Percentiles rank a stretch among this genome's conserved stretches.
Conservation (phyloP, 2,113 vertebrate species). For the Formicarius rufipectus region DNA sequence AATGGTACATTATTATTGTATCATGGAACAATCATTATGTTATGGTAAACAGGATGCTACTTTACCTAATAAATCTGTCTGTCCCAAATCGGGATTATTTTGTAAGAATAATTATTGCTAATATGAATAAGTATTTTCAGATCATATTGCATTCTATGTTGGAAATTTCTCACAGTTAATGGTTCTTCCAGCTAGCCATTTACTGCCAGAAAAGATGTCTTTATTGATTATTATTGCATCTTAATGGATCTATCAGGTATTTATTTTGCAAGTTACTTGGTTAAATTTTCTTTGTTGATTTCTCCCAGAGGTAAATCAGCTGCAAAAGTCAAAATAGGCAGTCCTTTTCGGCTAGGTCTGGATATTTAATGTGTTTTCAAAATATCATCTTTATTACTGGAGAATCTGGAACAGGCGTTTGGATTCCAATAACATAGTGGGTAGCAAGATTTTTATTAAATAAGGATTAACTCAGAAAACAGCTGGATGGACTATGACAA, state of each 20-base stretch:
- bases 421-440: not conserved
- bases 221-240: slow-evolving; percentile 14
- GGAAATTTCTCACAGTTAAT: slow-evolving; percentile 12
- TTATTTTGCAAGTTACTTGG: not conserved
- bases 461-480: not conserved
- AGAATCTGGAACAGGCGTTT: not conserved
- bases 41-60: not conserved
- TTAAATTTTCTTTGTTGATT: not conserved
- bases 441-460: not conserved
- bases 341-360: not conserved
- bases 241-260: slow-evolving; percentile 10
- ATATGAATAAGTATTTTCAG: not conserved
- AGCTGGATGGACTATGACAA: not conserved
- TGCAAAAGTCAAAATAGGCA: not conserved
- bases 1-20: not conserved
- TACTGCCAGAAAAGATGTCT: not conserved
- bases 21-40: not conserved
- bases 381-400: not conserved
- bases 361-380: not conserved
- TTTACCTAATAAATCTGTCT: not conserved
- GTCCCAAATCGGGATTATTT: not conserved
- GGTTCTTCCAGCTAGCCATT: not conserved
- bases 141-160: not conserved
- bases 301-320: not conserved
- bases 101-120: not conserved